These are phyloP conservation scores for Drosophila gaucha DNA, from an alignment of 2,888 invertebrate species.

Conservation along the genomic window DNA sequence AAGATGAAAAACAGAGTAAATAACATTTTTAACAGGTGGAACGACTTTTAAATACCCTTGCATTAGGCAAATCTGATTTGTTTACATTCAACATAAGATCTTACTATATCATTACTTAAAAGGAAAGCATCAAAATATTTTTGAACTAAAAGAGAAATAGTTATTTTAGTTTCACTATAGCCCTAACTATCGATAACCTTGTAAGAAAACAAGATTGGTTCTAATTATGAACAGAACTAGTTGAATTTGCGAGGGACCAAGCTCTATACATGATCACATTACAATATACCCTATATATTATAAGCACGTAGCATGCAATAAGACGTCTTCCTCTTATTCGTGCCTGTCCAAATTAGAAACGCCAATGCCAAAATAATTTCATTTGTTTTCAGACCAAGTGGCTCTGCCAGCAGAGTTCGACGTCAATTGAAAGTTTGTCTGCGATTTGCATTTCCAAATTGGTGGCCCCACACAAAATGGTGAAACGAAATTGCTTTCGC, in stretches of 20 bases:
- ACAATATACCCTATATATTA: background rate
- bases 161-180: no score
- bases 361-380: constrained; percentile 49
- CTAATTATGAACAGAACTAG: no score
- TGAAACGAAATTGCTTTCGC: constrained; percentile 72
- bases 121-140: no score
- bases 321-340: constrained; percentile 8
- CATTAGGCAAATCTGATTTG: background rate
- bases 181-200: no score
- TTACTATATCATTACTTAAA: no score
- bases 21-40: background rate
- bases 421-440: constrained; percentile 72
- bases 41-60: background rate
- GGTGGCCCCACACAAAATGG: constrained; percentile 39
- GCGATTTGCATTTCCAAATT: constrained; percentile 73
- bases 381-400: constrained; percentile 45
- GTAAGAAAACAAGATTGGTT: no score
- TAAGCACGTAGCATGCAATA: constrained; percentile 7
- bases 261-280: background rate
- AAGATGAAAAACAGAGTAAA: background rate
- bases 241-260: background rate
- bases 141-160: no score
- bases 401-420: constrained; percentile 33
- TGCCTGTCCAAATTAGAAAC: constrained; percentile 46
- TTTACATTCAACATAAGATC: background rate